Evolutionary conservation across 1,140 invertebrate species (phyloP), one percentile per base, ranked within the genome.

Genomic region (Magallana angulata): DNA sequence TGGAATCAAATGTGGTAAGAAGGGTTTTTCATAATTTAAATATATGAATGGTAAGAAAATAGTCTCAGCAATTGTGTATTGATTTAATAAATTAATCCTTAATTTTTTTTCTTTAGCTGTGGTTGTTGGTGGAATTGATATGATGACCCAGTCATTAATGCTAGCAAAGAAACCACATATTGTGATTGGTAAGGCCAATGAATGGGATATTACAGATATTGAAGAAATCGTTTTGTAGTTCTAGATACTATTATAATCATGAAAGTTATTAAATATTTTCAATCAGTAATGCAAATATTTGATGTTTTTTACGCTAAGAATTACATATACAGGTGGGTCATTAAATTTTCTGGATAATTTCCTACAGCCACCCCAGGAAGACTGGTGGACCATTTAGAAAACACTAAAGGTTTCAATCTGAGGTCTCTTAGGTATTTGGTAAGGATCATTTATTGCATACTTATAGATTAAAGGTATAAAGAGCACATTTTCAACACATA

Each of bases 41-140:
- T 62, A 0, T 62, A 4, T 16, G 60, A 62, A 62, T 62, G 11
- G 5, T 62, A 14, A 12, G n/a, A 62, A n/a, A 12, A 62, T 16
- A 62, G 12, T 12, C 60, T 16, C 36, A 16, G 60, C 14, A 11
- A 16, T 62, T 6, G 0, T 62, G n/a, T 12, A 62, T 62, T 62
- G 6, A 62, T 16, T 12, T 62, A 1, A 24, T 24, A 48, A 14
- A 36, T 36, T 82, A 59, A 62, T 18, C 5, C 3, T 48, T 48
- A 48, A 3, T 58, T 18, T 80, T 59, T 90, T 57, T 87, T 82
- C 91, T 93, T 64, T 82, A 95, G 98, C 97, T 90, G 98, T 99
- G 1, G 97, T 99, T 93, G 98, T 99, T 64, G 99, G 99, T 86
- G 99, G 99, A 4, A 98, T 99, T 96, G 98, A 99, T 93, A 99